phyloP scores from a whole-genome alignment of 2,113 vertebrate species.

The Phrynosoma blainvillii region DNA sequence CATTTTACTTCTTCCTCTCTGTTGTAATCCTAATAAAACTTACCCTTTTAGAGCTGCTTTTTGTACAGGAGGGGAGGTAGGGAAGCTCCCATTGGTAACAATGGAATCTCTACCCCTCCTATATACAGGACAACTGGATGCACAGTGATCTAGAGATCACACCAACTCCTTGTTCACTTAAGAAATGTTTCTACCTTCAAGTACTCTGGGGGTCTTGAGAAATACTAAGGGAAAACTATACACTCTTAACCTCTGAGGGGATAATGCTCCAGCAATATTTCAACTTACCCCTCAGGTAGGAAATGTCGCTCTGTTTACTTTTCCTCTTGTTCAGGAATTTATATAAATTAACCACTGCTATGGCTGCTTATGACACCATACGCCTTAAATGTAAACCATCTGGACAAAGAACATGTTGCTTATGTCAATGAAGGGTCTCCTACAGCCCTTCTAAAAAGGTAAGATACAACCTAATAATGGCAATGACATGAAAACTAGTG shows the following conservation, averaged over 20 bases:
- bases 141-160: background rate
- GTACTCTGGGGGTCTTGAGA: background rate
- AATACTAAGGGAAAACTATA: background rate
- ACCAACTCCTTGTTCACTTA: background rate
- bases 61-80: background rate
- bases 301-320: background rate
- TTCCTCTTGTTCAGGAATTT: background rate
- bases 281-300: background rate
- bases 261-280: background rate
- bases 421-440: background rate
- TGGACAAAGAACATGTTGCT: background rate
- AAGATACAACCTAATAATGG: background rate
- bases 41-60: background rate
- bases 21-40: background rate
- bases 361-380: background rate
- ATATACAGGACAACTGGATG: background rate
- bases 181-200: background rate
- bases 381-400: background rate
- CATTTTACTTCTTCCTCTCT: background rate
- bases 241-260: background rate
- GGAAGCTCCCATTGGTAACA: no score
- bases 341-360: background rate
- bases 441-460: background rate
- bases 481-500: background rate
- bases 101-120: background rate